Conservation (phyloP, 2,797 vertebrate genomes). For the Sus cebifrons region DNA sequence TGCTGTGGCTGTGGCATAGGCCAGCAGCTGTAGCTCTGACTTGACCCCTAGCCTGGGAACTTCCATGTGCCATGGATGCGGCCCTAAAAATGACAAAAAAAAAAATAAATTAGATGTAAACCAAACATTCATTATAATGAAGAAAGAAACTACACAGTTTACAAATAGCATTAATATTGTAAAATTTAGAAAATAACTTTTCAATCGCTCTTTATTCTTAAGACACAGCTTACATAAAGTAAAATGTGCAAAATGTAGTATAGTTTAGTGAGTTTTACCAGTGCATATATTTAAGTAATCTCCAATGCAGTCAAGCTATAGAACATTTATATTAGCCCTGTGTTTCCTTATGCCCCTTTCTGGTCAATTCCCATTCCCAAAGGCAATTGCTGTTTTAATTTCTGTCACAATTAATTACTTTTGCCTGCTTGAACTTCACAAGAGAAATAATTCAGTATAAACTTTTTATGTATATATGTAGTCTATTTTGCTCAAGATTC, state of each 20-base stretch:
- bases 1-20: too few relatives aligned
- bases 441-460: background rate
- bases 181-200: background rate
- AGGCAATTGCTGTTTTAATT: background rate
- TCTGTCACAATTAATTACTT: background rate
- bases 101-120: background rate
- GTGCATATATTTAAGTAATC: background rate
- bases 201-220: background rate
- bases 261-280: background rate
- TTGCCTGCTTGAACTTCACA: background rate
- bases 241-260: background rate
- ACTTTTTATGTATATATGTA: background rate
- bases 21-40: too few relatives aligned
- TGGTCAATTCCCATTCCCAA: background rate
- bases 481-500: conserved; percentile 1
- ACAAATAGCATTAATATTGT: background rate
- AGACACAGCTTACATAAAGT: background rate
- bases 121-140: conserved; percentile 32
- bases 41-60: too few relatives aligned
- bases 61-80: too few relatives aligned
- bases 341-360: background rate
- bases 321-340: background rate
- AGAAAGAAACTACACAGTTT: conserved; percentile 21
- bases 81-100: too few relatives aligned
- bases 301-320: background rate